Percentiles rank a stretch among this genome's conserved stretches.
Evolutionary conservation across 1,140 invertebrate genomes (phyloP).

Genomic region (Galendromus occidentalis): DNA sequence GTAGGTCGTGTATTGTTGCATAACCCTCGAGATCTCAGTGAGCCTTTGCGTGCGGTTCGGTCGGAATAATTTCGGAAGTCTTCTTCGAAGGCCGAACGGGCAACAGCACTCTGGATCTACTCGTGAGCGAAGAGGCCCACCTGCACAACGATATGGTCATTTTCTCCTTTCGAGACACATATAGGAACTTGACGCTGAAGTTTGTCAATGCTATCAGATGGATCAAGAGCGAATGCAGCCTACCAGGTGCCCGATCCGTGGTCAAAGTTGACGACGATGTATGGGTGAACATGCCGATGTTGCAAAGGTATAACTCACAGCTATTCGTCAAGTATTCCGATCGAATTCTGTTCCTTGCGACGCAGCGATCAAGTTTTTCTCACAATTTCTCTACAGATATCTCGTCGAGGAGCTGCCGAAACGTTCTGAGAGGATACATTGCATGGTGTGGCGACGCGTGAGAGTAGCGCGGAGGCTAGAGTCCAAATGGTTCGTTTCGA

Average conservation of each 20-base stretch:
- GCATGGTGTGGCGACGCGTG: not conserved
- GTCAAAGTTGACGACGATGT: constrained; percentile 17
- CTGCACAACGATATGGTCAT: constrained; percentile 12
- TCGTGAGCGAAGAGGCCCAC: constrained; percentile 1
- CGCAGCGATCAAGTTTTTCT: too few relatives aligned
- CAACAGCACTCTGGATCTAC: not conserved
- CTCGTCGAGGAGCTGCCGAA: not conserved
- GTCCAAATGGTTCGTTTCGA: constrained; percentile 14
- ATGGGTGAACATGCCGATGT: constrained; percentile 17
- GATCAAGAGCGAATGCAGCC: constrained; percentile 13
- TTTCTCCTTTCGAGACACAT: constrained; percentile 14
- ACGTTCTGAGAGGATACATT: not conserved
- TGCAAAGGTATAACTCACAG: not conserved
- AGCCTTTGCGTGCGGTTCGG: not conserved
- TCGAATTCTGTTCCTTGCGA: too few relatives aligned
- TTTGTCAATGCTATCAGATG: constrained; percentile 14
- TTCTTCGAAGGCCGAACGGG: not conserved
- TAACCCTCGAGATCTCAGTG: not conserved
- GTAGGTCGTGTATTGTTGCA: not conserved
- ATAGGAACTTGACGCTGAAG: constrained; percentile 13
- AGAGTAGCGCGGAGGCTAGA: not conserved
- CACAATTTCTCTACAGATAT: not conserved
- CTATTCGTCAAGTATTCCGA: too few relatives aligned
- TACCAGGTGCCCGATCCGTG: not conserved
- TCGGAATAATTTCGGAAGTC: not conserved